phyloP scores from a whole-genome alignment of 2,113 vertebrate species.

The Sigmodon hispidus region DNA sequence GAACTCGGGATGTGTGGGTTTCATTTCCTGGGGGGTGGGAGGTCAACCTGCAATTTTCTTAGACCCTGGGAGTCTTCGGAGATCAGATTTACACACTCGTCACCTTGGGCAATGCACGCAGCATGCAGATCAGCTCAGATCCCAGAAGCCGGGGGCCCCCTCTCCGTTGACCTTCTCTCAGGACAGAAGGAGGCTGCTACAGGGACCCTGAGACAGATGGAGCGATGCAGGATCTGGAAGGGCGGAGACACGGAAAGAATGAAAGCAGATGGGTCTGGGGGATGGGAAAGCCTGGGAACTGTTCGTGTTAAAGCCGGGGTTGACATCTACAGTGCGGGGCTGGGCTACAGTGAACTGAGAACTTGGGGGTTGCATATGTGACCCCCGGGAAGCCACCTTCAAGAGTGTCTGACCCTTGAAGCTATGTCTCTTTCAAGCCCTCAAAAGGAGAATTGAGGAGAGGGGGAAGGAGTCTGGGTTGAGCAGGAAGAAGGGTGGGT shows the following conservation, averaged over 20 bases:
- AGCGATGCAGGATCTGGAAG: constrained; percentile 39
- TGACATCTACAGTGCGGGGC: background rate
- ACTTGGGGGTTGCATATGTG: background rate
- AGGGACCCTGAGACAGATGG: constrained; percentile 71
- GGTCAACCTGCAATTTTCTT: background rate
- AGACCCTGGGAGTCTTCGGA: background rate
- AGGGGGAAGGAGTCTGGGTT: no score
- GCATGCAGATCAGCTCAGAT: constrained; percentile 27
- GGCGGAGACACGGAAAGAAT: constrained; percentile 23
- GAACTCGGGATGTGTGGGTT: constrained; percentile 22
- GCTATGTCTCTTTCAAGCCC: background rate
- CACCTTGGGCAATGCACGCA: background rate
- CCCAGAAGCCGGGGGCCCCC: background rate
- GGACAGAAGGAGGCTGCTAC: constrained; percentile 63
- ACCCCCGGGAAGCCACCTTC: background rate
- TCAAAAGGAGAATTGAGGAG: background rate
- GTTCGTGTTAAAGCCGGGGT: background rate
- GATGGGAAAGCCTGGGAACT: background rate
- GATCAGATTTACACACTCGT: background rate
- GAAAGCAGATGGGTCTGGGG: constrained; percentile 60
- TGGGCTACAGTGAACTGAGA: background rate
- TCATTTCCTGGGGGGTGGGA: constrained; percentile 58
- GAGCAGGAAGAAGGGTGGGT: constrained; percentile 35
- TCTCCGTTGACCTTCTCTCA: constrained; percentile 59
- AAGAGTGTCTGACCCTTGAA: background rate